Percentiles rank a stretch among this genome's conserved stretches.
These are phyloP conservation scores for Bergia puertoricense DNA, from an alignment of 92 coral and sea anemone genomes.

Conservation along the genomic window DNA sequence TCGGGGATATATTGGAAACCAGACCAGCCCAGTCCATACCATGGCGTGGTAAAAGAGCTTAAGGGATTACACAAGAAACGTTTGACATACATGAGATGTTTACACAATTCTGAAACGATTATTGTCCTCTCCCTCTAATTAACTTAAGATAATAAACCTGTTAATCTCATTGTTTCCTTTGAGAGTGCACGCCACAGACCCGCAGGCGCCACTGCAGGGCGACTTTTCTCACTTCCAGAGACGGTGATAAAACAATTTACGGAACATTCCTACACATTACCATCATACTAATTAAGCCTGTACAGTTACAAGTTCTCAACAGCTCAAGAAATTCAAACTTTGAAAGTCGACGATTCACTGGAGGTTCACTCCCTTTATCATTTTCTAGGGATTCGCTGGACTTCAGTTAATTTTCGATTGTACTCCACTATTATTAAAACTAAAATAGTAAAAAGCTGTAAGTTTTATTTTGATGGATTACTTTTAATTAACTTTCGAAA, in stretches of 20 bases:
- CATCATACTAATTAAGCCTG: background rate
- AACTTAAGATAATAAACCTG: conserved; percentile 50
- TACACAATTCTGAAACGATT: conserved; percentile 35
- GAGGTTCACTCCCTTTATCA: background rate
- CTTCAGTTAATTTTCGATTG: background rate
- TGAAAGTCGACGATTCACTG: background rate
- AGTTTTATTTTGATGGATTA: conserved; percentile 2
- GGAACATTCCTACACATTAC: background rate
- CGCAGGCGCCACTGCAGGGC: conserved; percentile 70
- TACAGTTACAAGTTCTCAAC: conserved; percentile 1
- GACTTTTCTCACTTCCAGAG: conserved; percentile 66
- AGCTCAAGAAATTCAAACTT: background rate
- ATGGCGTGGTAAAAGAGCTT: conserved; percentile 45
- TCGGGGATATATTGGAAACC: too few relatives aligned
- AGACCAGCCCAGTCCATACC: background rate
- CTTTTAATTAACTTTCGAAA: conserved; percentile 10
- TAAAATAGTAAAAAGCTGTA: background rate
- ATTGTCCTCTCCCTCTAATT: conserved; percentile 46
- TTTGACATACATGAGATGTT: conserved; percentile 21
- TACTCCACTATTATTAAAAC: background rate
- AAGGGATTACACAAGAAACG: conserved; percentile 53
- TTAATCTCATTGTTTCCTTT: conserved; percentile 72
- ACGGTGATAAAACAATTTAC: conserved; percentile 42
- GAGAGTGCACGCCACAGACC: conserved; percentile 59
- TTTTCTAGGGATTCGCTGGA: background rate